These are phyloP conservation scores for Schizothorax lantsangensis DNA, from an alignment of 2,797 vertebrate species.

Conservation along the genomic window DNA sequence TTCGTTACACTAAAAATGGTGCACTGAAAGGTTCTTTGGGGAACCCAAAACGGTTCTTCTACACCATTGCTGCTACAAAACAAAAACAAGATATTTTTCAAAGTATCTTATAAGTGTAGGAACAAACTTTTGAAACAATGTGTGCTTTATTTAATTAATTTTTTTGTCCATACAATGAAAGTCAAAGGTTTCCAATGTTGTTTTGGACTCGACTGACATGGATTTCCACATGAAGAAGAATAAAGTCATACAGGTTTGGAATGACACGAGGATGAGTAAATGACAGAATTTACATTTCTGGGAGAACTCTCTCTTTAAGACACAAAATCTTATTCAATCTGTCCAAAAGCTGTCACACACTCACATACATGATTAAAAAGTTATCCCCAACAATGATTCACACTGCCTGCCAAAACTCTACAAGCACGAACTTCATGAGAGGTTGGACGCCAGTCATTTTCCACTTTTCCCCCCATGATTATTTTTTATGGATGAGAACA, in stretches of 20 bases:
- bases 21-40: background rate
- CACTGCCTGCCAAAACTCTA: constrained; percentile 35
- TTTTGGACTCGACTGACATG: background rate
- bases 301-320: background rate
- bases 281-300: background rate
- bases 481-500: constrained; percentile 58
- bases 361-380: background rate
- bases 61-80: background rate
- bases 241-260: background rate
- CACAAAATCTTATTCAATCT: background rate
- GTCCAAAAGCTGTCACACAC: constrained; percentile 5
- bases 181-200: background rate
- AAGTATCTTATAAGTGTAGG: background rate
- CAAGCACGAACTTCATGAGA: constrained; percentile 48
- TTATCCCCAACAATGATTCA: constrained; percentile 9
- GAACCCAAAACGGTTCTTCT: background rate
- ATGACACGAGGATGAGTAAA: background rate
- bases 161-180: background rate
- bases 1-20: background rate
- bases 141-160: background rate
- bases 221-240: background rate
- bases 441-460: constrained; percentile 50
- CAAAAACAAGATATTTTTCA: background rate
- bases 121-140: background rate
- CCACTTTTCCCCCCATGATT: constrained; percentile 43